Conservation (phyloP, 2,113 vertebrate genomes). For the Strix aluco region DNA sequence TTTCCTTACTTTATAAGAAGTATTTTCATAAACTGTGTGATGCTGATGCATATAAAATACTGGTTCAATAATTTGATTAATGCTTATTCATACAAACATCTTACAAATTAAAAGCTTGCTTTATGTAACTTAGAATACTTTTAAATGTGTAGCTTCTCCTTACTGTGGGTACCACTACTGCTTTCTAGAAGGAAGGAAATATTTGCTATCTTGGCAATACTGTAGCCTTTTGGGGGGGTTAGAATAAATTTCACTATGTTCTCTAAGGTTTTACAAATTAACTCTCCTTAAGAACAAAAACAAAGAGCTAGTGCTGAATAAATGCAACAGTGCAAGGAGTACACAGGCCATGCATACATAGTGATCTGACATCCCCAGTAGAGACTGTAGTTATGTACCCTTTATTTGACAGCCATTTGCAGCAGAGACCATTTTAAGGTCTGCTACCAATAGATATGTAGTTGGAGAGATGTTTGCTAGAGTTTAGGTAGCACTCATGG, state of each 20-base stretch:
- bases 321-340: background rate
- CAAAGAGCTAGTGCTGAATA: background rate
- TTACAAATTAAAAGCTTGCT: background rate
- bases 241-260: background rate
- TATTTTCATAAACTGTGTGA: background rate
- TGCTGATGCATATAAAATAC: background rate
- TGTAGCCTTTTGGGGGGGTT: background rate
- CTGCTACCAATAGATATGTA: background rate
- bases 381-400: background rate
- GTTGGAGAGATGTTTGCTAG: background rate
- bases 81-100: background rate
- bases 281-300: background rate
- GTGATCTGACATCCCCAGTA: background rate
- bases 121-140: background rate
- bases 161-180: background rate
- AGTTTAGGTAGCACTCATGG: background rate
- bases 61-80: background rate
- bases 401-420: background rate
- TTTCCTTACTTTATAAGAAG: background rate
- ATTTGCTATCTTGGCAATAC: background rate
- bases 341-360: background rate
- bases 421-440: background rate
- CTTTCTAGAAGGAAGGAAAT: background rate
- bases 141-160: background rate
- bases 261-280: background rate